These are phyloP conservation scores for Oenanthe melanoleuca DNA, from an alignment of 2,113 vertebrate genomes.

Conservation along the genomic window DNA sequence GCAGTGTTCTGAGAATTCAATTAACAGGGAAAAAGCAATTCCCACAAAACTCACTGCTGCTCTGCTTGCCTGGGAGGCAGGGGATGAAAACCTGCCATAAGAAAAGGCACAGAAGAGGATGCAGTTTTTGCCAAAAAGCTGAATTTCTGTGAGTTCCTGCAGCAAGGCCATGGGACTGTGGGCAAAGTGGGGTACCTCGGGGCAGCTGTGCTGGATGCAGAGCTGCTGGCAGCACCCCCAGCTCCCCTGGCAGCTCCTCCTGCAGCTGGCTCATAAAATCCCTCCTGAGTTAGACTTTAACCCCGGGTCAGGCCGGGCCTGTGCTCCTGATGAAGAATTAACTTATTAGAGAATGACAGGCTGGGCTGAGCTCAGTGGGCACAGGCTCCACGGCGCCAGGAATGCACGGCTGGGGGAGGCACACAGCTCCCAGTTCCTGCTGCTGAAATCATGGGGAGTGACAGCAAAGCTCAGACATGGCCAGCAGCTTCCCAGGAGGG, in stretches of 20 bases:
- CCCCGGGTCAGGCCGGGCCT: not conserved
- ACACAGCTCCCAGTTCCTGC: not conserved
- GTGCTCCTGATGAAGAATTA: not conserved
- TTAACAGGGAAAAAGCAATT: not conserved
- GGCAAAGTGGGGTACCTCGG: not conserved
- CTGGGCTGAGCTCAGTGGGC: not conserved
- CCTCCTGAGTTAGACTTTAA: not conserved
- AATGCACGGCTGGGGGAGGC: not conserved
- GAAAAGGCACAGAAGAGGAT: not conserved
- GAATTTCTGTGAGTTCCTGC: not conserved
- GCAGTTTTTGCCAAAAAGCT: not conserved
- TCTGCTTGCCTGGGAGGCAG: not conserved
- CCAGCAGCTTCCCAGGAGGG: not conserved
- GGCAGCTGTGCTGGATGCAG: fast-evolving
- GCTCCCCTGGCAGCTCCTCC: not conserved
- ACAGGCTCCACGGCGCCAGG: not conserved
- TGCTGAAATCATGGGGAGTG: not conserved
- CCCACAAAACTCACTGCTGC: not conserved
- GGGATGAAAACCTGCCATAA: fast-evolving
- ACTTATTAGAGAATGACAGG: not conserved
- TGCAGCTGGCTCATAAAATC: not conserved
- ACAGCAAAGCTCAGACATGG: not conserved
- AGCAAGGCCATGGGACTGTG: not conserved
- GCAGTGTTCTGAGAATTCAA: not conserved
- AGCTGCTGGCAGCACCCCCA: not conserved